A percentile compares a stretch with the other conserved stretches of the same genome.
These are phyloP conservation scores for Puntigrus tetrazona DNA, from an alignment of 2,113 vertebrate species.

Conservation along the genomic window DNA sequence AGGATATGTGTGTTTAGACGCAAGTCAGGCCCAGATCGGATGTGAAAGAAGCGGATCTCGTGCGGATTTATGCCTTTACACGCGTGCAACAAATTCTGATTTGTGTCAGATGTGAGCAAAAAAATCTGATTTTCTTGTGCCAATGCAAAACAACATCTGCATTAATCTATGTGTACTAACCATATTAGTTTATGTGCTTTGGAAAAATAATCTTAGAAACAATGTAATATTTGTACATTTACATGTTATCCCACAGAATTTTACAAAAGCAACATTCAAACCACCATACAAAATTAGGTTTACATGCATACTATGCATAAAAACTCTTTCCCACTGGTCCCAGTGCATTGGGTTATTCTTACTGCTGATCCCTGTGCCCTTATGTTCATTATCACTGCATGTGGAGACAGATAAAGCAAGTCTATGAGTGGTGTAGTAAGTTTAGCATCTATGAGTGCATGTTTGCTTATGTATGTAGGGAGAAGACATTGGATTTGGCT, in stretches of 20 bases:
- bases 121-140: too few species aligned
- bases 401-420: not conserved
- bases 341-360: not conserved
- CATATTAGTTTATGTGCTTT: not conserved
- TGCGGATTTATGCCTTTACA: too few species aligned
- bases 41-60: too few species aligned
- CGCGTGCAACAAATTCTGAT: too few species aligned
- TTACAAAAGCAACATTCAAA: not conserved
- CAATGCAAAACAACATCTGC: too few species aligned
- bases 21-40: too few species aligned
- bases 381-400: not conserved
- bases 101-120: too few species aligned
- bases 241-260: not conserved
- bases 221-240: not conserved
- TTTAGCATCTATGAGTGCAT: constrained; percentile 9
- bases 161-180: too few species aligned
- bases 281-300: not conserved
- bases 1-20: too few species aligned
- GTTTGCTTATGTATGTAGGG: not conserved
- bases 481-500: not conserved
- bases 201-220: not conserved
- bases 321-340: not conserved
- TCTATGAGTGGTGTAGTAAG: not conserved
- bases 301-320: not conserved
- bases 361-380: not conserved